Percentiles rank a stretch among this genome's conserved stretches.
These are phyloP conservation scores for Morpho achilles DNA, from an alignment of 2,888 invertebrate species.

Conservation along the genomic window DNA sequence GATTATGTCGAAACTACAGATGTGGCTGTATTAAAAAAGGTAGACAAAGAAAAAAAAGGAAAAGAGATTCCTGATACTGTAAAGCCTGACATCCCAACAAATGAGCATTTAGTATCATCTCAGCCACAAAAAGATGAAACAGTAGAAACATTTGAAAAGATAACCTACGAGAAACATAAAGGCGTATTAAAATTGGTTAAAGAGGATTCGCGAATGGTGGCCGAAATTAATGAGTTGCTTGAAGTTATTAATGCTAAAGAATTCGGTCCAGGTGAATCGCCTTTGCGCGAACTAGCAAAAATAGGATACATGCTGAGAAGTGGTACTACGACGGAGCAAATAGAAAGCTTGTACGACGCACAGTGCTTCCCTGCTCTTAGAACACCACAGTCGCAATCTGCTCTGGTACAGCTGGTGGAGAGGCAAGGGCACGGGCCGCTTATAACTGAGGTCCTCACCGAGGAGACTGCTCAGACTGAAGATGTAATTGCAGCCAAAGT, in stretches of 20 bases:
- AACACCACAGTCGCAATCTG: constrained; percentile 90
- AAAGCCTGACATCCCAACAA: constrained; percentile 72
- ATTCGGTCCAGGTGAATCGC: constrained; percentile 89
- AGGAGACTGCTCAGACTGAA: constrained; percentile 89
- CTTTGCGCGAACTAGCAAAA: constrained; percentile 89
- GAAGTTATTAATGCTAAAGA: constrained; percentile 87
- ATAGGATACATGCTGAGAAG: constrained; percentile 88
- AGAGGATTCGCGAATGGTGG: constrained; percentile 78
- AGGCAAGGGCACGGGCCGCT: constrained; percentile 89
- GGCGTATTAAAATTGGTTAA: constrained; percentile 76
- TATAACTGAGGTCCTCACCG: constrained; percentile 89
- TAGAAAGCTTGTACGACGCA: constrained; percentile 87
- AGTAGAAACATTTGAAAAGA: constrained; percentile 73
- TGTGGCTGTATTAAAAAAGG: constrained; percentile 81
- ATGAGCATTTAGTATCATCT: constrained; percentile 78
- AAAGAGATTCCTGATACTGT: constrained; percentile 57
- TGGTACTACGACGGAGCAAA: constrained; percentile 87
- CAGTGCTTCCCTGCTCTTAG: constrained; percentile 88
- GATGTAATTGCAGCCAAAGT: constrained; percentile 87
- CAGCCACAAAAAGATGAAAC: constrained; percentile 78
- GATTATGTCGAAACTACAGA: constrained; percentile 81
- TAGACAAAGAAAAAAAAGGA: constrained; percentile 56
- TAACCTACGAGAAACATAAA: constrained; percentile 76
- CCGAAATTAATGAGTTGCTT: constrained; percentile 87
- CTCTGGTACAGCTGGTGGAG: constrained; percentile 90